A percentile compares a stretch with the other conserved stretches of the same genome.
phyloP scores from a whole-genome alignment of 2,888 invertebrate species.

The Theristus sp. region DNA sequence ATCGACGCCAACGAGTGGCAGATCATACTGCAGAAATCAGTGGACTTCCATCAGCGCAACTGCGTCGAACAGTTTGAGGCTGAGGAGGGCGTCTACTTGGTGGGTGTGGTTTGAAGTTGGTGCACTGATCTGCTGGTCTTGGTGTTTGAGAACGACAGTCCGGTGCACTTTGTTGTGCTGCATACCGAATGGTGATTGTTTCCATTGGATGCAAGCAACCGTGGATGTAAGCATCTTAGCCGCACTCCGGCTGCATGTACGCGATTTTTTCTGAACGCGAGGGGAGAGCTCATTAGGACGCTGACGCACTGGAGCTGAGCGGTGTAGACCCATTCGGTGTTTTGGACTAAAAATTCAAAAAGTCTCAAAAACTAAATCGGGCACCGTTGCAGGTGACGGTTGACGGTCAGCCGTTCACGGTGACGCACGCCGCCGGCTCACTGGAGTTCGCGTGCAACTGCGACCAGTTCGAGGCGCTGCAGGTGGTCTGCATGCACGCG shows the following conservation, averaged over 20 bases:
- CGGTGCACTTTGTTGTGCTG: too few species aligned
- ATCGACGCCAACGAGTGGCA: too few species aligned
- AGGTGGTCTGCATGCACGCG: neutral
- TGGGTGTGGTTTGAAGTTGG: neutral
- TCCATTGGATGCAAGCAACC: too few species aligned
- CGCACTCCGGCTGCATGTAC: too few species aligned
- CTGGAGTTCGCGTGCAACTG: neutral
- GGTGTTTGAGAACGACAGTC: neutral
- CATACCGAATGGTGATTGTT: too few species aligned
- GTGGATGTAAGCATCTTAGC: too few species aligned
- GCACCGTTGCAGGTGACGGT: neutral
- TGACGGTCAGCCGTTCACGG: neutral
- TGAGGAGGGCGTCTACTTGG: neutral
- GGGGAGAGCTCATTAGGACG: too few species aligned
- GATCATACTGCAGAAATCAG: neutral
- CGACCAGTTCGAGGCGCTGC: neutral
- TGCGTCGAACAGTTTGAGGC: neutral
- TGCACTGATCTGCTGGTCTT: neutral
- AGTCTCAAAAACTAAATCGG: neutral
- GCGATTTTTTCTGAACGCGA: too few species aligned
- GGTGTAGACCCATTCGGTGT: too few species aligned
- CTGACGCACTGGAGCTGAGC: too few species aligned
- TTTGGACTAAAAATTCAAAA: too few species aligned
- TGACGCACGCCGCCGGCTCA: neutral
- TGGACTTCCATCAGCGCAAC: neutral